Evolutionary conservation across 2,113 vertebrate species (phyloP).

Genomic region (Cottus gobio): DNA sequence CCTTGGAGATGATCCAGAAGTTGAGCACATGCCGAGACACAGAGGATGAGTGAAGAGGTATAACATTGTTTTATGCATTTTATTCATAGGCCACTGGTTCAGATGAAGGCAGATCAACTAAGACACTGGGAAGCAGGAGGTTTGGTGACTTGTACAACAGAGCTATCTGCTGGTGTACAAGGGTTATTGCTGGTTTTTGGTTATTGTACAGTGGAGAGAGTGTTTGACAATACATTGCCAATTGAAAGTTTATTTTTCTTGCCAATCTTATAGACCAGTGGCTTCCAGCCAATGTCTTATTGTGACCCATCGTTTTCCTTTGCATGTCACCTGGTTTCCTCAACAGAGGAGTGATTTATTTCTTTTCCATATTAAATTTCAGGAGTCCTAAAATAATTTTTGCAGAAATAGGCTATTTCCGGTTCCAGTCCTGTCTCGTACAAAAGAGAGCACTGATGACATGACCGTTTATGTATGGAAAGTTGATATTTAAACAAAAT

Average conservation of each 20-base stretch:
- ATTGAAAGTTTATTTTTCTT: background rate
- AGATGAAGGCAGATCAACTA: background rate
- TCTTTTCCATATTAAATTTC: background rate
- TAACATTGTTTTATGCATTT: conserved; percentile 20
- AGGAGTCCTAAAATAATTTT: background rate
- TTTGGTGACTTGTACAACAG: conserved; percentile 43
- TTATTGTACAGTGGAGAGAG: background rate
- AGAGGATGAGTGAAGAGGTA: conserved; percentile 2
- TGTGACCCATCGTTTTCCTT: background rate
- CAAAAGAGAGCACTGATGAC: background rate
- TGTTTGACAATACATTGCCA: background rate
- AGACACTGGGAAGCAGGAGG: background rate
- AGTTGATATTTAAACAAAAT: background rate
- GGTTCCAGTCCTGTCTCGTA: background rate
- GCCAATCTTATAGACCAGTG: background rate
- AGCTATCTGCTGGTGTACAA: conserved; percentile 58
- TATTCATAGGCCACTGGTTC: conserved; percentile 30
- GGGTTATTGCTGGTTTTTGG: background rate
- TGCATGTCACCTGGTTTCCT: background rate
- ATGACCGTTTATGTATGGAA: background rate
- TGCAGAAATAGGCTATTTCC: background rate
- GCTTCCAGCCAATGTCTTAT: background rate
- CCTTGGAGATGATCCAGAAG: background rate
- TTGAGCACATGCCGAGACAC: background rate
- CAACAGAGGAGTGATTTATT: background rate